Percentiles rank a stretch among this genome's conserved stretches.
Conservation (phyloP, 2,113 vertebrate genomes). For the Pongo pygmaeus region DNA sequence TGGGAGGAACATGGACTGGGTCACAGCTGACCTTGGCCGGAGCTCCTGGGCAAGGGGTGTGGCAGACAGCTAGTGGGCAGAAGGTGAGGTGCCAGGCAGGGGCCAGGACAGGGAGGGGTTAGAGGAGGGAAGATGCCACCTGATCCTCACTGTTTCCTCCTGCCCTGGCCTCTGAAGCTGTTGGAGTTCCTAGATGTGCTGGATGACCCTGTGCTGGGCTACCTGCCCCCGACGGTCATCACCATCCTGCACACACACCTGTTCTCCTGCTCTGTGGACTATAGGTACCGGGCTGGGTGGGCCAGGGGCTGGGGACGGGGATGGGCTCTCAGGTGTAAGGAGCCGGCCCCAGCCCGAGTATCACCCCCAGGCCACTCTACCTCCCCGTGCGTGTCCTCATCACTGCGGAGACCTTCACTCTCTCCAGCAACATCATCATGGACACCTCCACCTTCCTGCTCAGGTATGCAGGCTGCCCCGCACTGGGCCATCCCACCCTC, state of each 20-base stretch:
- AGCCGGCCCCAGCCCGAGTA: background rate
- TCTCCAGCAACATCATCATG: constrained; percentile 95
- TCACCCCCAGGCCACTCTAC: constrained; percentile 89
- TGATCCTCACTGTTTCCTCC: background rate
- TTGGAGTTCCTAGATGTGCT: constrained; percentile 93
- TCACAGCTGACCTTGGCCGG: background rate
- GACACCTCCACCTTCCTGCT: constrained; percentile 95
- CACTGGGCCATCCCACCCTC: rapidly evolving
- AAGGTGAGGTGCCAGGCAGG: background rate
- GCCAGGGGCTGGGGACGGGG: rapidly evolving
- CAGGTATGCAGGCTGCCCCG: constrained; percentile 81
- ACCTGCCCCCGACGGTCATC: constrained; percentile 91
- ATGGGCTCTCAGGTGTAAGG: background rate
- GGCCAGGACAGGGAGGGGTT: background rate
- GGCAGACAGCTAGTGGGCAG: background rate
- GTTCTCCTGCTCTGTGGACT: constrained; percentile 92
- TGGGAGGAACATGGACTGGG: background rate
- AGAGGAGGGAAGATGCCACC: background rate
- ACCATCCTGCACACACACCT: constrained; percentile 94
- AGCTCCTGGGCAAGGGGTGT: background rate
- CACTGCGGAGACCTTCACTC: constrained; percentile 93
- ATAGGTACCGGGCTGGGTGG: constrained; percentile 83
- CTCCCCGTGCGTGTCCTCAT: constrained; percentile 90
- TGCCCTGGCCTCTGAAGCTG: constrained; percentile 81
- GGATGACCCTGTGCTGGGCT: constrained; percentile 94